phyloP scores from a whole-genome alignment of 2,797 vertebrate genomes.

The Danio tinwini region DNA sequence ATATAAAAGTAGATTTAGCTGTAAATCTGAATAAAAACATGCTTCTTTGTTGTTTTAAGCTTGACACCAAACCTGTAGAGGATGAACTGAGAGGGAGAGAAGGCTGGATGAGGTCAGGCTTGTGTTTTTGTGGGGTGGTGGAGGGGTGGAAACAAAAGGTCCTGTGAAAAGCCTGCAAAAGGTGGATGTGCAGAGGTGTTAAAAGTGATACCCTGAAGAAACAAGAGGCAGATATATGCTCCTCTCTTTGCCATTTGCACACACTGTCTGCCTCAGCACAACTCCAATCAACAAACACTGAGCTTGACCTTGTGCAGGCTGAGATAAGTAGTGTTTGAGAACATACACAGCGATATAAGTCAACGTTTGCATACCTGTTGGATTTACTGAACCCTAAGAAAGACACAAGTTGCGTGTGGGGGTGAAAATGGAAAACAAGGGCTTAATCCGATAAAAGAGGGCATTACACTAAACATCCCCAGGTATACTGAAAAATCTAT shows the following conservation, averaged over 20 bases:
- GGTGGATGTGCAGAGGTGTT: slow-evolving; percentile 76
- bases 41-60: background rate
- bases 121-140: slow-evolving; percentile 54
- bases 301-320: background rate
- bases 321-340: background rate
- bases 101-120: slow-evolving; percentile 43
- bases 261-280: slow-evolving; percentile 68
- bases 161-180: slow-evolving; percentile 83
- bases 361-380: background rate
- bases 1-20: background rate
- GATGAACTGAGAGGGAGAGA: slow-evolving; percentile 68
- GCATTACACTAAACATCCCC: background rate
- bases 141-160: slow-evolving; percentile 77
- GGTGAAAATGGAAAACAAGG: background rate
- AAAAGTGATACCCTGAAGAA: slow-evolving; percentile 75
- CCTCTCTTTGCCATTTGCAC: slow-evolving; percentile 64
- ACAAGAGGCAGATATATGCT: slow-evolving; percentile 60
- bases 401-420: background rate
- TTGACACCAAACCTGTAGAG: slow-evolving; percentile 73
- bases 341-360: background rate
- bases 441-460: slow-evolving; percentile 4
- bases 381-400: background rate
- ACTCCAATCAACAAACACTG: slow-evolving; percentile 67
- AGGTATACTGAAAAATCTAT: slow-evolving; percentile 42
- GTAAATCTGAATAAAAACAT: background rate